Conservation (phyloP, 2,113 vertebrate genomes). For the Python bivittatus region DNA sequence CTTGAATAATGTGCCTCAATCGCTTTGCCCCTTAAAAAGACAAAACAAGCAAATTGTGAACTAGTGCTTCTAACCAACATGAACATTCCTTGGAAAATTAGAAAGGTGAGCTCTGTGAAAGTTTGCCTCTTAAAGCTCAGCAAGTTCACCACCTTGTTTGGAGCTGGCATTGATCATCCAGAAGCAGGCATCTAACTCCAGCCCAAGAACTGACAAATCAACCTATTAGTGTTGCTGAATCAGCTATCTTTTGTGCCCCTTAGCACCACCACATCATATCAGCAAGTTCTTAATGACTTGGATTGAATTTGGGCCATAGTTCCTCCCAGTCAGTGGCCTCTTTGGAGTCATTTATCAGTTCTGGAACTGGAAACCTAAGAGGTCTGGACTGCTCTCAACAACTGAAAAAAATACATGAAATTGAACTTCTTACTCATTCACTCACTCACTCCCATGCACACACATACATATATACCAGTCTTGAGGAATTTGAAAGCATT, state of each 20-base stretch:
- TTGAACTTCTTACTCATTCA: neutral
- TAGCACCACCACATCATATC: neutral
- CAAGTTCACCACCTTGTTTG: neutral
- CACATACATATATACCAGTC: neutral
- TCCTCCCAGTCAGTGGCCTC: neutral
- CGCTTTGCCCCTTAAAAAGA: neutral
- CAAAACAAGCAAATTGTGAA: neutral
- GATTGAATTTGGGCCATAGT: neutral
- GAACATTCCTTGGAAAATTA: neutral
- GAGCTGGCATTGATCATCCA: neutral
- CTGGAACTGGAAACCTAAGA: neutral
- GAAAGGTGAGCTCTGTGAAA: neutral
- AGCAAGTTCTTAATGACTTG: neutral
- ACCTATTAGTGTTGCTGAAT: neutral
- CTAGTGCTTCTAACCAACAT: neutral
- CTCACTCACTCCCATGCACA: neutral
- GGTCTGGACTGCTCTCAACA: neutral
- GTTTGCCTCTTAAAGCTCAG: neutral
- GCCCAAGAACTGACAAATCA: neutral
- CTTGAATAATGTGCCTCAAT: neutral
- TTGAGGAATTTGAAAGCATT: neutral
- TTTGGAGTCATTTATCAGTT: neutral
- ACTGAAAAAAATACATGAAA: neutral
- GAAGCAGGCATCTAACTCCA: neutral
- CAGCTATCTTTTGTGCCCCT: neutral